Conservation (phyloP, 2,888 invertebrate species). For the Cheilosia scutellata region DNA sequence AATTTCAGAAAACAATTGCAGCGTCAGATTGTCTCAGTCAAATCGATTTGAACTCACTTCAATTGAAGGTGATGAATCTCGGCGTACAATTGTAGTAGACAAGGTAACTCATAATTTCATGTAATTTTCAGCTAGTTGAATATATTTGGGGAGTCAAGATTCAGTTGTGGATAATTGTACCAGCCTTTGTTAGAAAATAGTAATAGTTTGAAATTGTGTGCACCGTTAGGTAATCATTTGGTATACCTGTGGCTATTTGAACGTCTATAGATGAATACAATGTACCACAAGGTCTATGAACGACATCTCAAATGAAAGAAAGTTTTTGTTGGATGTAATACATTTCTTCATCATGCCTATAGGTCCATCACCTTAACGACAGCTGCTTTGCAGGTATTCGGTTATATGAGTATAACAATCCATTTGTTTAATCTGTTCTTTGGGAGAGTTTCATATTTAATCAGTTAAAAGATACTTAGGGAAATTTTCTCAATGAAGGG, state of each 20-base stretch:
- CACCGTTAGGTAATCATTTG: conserved; percentile 3
- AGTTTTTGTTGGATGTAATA: conserved; percentile 7
- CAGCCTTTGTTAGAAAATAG: not conserved
- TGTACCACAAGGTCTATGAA: conserved; percentile 3
- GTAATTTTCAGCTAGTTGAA: conserved; percentile 52
- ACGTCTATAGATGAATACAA: not conserved
- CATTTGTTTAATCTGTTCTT: too few relatives aligned
- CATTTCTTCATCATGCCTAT: not conserved
- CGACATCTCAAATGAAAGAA: conserved; percentile 7
- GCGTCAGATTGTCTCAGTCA: not conserved
- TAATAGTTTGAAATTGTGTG: not conserved
- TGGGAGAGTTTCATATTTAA: too few relatives aligned
- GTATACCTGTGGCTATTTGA: conserved; percentile 9
- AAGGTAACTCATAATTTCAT: conserved; percentile 41
- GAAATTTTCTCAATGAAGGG: too few relatives aligned
- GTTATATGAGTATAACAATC: too few relatives aligned
- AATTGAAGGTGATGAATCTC: conserved; percentile 50
- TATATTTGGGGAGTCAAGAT: not conserved
- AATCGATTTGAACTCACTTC: conserved; percentile 36
- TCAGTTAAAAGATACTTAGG: too few relatives aligned
- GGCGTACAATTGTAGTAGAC: conserved; percentile 16
- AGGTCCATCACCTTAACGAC: not conserved
- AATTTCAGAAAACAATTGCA: conserved; percentile 17
- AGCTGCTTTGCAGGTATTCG: too few relatives aligned
- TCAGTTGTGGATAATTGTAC: not conserved